Evolutionary conservation across 2,888 invertebrate genomes (phyloP), one percentile per base, ranked within the genome.

Genomic region (Morpho achilles): DNA sequence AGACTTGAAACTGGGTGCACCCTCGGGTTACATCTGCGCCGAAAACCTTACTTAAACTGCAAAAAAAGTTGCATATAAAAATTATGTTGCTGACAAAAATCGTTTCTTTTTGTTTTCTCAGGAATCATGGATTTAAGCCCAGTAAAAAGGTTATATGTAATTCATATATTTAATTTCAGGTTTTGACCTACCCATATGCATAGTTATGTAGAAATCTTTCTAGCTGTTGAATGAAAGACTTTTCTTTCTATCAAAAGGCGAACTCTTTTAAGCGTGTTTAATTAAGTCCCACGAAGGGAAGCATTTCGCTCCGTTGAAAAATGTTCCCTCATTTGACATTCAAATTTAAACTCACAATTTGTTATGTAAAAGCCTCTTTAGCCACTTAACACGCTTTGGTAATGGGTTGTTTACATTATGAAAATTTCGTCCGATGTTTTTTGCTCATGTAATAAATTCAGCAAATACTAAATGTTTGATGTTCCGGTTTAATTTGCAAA

Each of bases 261-360:
- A 50, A 51, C 59, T 51, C 50, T 53, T 53, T 48, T 57, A 42
- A 53, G 53, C 23, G 47, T 8, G 41, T 58, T 58, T 61, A 61
- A 58, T 61, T 61, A 61, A 58, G 48, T 40, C 48, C 44, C 52
- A 44, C n/a, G 43, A 32, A 7, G 40, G 50, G 49, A 58, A 43
- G 50, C 54, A 52, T 59, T 59, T 61, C 40, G 48, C 48, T 54
- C 10, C 42, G 44, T 50, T 41, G 50, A 50, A 58, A 54, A 54
- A 50, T 51, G 45, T 50, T 7, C 41, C 49, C 39, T 9, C 47
- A 47, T 41, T 47, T 47, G 47, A 53, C 16, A 53, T 53, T 47
- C 46, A 53, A 53, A 53, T 53, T 43, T 46, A 54, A 53, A 52
- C 44, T 48, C 43, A 22, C 46, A 46, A 51, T 50, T 50, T 45